A percentile compares a stretch with the other conserved stretches of the same genome.
Conservation (phyloP, 2,113 vertebrate genomes). For the Limanda limanda region DNA sequence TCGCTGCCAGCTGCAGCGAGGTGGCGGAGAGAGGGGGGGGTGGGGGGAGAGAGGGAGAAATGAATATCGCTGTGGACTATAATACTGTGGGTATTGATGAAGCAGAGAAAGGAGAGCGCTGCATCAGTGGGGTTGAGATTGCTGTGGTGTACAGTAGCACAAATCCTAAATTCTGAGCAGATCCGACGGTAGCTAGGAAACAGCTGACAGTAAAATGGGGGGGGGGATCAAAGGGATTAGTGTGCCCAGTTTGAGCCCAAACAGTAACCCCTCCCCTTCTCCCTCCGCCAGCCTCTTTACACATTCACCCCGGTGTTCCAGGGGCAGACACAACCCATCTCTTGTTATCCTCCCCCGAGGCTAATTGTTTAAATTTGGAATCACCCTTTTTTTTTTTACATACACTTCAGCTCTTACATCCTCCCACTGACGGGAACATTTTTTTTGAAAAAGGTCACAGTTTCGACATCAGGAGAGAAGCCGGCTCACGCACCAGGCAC, state of each 20-base stretch:
- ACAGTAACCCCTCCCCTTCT: constrained; percentile 72
- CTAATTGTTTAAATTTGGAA: constrained; percentile 66
- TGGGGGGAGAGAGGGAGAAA: constrained; percentile 21
- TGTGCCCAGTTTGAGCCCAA: constrained; percentile 72
- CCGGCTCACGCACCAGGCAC: background rate
- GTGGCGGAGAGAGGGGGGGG: constrained; percentile 21
- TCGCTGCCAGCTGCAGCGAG: constrained; percentile 38
- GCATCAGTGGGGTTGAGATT: constrained; percentile 71
- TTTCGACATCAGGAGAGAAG: constrained; percentile 52
- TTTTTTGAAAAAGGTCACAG: constrained; percentile 67
- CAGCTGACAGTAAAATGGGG: constrained; percentile 82
- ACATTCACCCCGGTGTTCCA: constrained; percentile 43
- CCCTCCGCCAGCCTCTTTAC: constrained; percentile 57
- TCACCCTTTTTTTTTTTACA: constrained; percentile 37
- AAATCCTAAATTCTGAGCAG: constrained; percentile 79
- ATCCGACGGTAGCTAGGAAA: constrained; percentile 78
- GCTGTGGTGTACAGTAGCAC: constrained; percentile 75
- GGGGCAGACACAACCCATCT: constrained; percentile 24
- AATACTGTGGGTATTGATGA: constrained; percentile 63
- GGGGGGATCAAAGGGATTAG: constrained; percentile 81
- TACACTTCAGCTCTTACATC: constrained; percentile 40
- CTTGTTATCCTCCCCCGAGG: constrained; percentile 36
- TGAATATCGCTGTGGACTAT: constrained; percentile 39
- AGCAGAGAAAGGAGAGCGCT: constrained; percentile 61
- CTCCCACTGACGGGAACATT: constrained; percentile 53